Conservation (phyloP, 35 echinoderm and acorn worm genomes). For the Nesometra sesokonis region DNA sequence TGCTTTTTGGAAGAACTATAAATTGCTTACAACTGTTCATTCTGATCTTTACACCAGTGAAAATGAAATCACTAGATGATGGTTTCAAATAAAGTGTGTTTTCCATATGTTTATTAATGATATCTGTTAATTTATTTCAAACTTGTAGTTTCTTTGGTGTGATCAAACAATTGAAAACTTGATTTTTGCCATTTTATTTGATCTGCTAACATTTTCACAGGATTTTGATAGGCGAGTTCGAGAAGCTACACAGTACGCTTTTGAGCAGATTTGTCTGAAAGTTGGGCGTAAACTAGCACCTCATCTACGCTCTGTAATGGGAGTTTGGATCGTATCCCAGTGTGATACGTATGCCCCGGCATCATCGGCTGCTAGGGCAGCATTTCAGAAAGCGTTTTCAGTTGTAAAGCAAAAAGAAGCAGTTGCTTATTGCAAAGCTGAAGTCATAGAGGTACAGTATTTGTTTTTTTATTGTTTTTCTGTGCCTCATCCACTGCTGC, state of each 20-base stretch:
- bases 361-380: constrained; percentile 42
- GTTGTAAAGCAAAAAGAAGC: constrained; percentile 61
- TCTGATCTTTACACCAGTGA: too few relatives aligned
- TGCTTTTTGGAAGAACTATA: too few relatives aligned
- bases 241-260: constrained; percentile 70
- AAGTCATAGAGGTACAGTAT: constrained; percentile 54
- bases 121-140: background rate
- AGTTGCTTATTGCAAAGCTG: constrained; percentile 57
- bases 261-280: constrained; percentile 46
- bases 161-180: background rate
- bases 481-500: too few relatives aligned
- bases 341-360: constrained; percentile 81
- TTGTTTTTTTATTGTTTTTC: too few relatives aligned
- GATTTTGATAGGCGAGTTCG: constrained; percentile 87
- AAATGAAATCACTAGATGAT: too few relatives aligned
- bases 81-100: too few relatives aligned
- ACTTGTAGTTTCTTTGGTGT: background rate
- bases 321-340: constrained; percentile 73
- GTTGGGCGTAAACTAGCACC: constrained; percentile 79
- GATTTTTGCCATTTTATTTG: too few relatives aligned
- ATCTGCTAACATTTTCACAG: constrained; percentile 3
- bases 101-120: too few relatives aligned
- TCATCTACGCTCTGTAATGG: constrained; percentile 59
- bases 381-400: constrained; percentile 61
- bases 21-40: too few relatives aligned